Evolutionary conservation across 2,113 vertebrate genomes (phyloP).

Genomic region (Stigmatopora nigra): DNA sequence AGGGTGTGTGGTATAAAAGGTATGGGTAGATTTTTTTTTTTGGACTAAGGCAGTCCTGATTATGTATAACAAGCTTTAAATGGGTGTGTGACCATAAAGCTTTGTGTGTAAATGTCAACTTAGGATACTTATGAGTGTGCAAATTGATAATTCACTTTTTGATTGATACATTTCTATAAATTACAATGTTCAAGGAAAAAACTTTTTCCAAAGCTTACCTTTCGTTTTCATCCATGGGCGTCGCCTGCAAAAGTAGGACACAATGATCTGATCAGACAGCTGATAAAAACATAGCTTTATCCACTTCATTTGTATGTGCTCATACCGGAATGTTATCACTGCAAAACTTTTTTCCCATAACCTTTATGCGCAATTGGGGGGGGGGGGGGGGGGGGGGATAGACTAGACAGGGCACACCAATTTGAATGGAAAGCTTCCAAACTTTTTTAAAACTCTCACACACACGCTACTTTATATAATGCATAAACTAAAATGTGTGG

Average conservation of each 20-base stretch:
- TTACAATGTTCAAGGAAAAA: not conserved
- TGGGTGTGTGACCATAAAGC: not conserved
- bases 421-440: not conserved
- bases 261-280: slow-evolving; percentile 47
- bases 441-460: no score
- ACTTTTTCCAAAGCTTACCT: slow-evolving; percentile 65
- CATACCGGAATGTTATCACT: slow-evolving; percentile 40
- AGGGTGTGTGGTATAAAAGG: no score
- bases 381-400: not conserved
- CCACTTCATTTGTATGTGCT: slow-evolving; percentile 10
- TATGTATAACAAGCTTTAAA: not conserved
- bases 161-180: not conserved
- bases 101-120: no score
- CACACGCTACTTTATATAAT: not conserved
- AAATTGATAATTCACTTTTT: not conserved
- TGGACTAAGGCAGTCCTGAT: not conserved
- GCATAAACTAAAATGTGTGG: slow-evolving; percentile 41
- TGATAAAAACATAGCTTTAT: slow-evolving; percentile 40
- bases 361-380: not conserved
- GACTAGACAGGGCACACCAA: slow-evolving; percentile 9
- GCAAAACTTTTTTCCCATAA: slow-evolving; percentile 47
- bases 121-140: not conserved
- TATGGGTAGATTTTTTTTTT: no score
- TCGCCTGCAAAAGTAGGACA: slow-evolving; percentile 58
- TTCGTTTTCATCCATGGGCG: slow-evolving; percentile 69